Conservation (phyloP, 2,797 vertebrate genomes). For the Xiphorhynchus erythropygius region DNA sequence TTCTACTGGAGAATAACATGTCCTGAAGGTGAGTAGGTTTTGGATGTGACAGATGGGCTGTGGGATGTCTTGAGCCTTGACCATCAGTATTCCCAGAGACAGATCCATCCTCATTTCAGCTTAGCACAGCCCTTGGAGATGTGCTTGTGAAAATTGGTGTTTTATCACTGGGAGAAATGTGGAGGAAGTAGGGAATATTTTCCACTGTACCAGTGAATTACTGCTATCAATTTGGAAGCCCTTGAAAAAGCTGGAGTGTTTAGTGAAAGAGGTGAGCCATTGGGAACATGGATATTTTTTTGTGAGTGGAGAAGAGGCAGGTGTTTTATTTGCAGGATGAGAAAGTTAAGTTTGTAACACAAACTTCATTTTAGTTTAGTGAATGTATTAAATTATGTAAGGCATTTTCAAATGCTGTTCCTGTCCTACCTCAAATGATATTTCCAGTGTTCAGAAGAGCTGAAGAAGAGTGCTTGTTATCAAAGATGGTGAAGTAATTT, state of each 20-base stretch:
- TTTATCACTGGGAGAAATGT: neutral
- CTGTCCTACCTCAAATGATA: neutral
- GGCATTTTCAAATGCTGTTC: neutral
- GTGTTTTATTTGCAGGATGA: neutral
- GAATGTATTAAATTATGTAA: neutral
- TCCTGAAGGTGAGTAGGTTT: constrained; percentile 56
- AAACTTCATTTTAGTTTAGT: neutral
- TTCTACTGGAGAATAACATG: neutral
- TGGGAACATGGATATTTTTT: neutral
- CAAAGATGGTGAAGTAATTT: constrained; percentile 12
- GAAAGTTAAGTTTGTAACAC: neutral
- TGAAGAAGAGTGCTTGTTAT: neutral
- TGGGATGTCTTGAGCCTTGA: neutral
- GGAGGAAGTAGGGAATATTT: neutral
- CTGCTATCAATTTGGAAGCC: neutral
- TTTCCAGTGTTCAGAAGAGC: neutral
- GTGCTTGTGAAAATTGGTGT: neutral
- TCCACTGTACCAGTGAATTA: neutral
- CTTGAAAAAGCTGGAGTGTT: neutral
- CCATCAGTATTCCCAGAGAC: neutral
- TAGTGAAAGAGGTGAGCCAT: neutral
- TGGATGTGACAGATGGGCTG: neutral
- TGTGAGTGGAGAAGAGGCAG: neutral
- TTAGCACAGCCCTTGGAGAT: neutral
- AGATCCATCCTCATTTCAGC: neutral